Percentiles rank a stretch among this genome's conserved stretches.
phyloP scores from a whole-genome alignment of 1,140 invertebrate species.

The Aphaenogaster floridana region DNA sequence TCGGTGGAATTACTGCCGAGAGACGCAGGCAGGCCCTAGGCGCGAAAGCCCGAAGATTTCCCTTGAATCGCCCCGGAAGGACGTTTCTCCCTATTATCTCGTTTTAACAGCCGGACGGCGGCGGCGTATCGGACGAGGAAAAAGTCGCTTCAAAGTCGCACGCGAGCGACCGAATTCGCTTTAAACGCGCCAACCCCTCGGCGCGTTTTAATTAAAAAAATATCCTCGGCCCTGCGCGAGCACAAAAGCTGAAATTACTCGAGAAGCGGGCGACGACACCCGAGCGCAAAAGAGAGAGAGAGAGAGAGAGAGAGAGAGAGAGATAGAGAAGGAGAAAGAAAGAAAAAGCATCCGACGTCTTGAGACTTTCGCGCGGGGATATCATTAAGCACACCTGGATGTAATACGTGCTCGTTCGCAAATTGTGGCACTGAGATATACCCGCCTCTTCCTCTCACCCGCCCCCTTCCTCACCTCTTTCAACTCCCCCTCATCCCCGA shows the following conservation, averaged over 20 bases:
- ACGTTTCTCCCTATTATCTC: constrained; percentile 61
- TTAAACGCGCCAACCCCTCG: constrained; percentile 29
- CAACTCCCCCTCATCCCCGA: background rate
- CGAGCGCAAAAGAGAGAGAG: background rate
- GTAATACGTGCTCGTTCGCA: constrained; percentile 74
- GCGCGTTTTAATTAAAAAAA: constrained; percentile 60
- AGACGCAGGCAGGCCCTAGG: constrained; percentile 34
- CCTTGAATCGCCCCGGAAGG: constrained; percentile 54
- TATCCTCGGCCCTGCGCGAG: constrained; percentile 31
- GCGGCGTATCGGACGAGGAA: constrained; percentile 45
- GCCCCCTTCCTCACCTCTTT: background rate
- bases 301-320: background rate
- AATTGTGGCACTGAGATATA: constrained; percentile 71
- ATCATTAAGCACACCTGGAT: constrained; percentile 71
- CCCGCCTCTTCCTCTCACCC: constrained; percentile 13
- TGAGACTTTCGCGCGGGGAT: constrained; percentile 63
- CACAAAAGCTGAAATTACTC: constrained; percentile 54
- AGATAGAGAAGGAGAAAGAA: background rate
- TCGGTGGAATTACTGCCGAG: constrained; percentile 58
- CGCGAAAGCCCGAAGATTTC: constrained; percentile 50
- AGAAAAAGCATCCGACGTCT: constrained; percentile 25
- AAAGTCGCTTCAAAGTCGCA: constrained; percentile 61
- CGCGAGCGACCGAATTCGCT: constrained; percentile 53
- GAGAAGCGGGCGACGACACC: constrained; percentile 24
- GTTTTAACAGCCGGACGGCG: constrained; percentile 61